A percentile compares a stretch with the other conserved stretches of the same genome.
These are phyloP conservation scores for Mormyrus lacerda DNA, from an alignment of 2,113 vertebrate genomes.

Conservation along the genomic window DNA sequence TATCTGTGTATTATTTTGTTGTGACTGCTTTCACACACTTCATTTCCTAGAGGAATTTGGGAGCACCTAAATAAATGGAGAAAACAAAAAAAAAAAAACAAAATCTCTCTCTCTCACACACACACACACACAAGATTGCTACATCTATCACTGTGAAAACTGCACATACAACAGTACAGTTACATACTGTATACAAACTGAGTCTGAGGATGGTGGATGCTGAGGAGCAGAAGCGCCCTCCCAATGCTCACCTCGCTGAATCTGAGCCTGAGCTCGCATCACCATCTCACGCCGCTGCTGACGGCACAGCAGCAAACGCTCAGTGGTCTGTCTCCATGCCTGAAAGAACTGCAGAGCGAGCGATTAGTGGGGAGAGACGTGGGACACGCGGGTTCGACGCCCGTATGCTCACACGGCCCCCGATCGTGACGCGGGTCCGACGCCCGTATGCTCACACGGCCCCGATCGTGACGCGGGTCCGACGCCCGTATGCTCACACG, in stretches of 20 bases:
- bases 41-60: neutral
- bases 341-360: slow-evolving; percentile 46
- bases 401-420: neutral
- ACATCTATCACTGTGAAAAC: too few species aligned
- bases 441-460: too few species aligned
- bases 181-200: neutral
- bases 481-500: too few species aligned
- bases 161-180: neutral
- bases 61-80: neutral
- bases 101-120: too few species aligned
- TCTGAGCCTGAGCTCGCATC: slow-evolving; percentile 43
- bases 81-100: too few species aligned
- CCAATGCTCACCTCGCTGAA: slow-evolving; percentile 56
- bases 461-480: too few species aligned
- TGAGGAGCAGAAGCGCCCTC: neutral
- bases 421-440: neutral
- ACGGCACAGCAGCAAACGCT: slow-evolving; percentile 27
- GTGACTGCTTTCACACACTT: too few species aligned
- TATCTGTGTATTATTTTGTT: neutral
- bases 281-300: slow-evolving; percentile 55
- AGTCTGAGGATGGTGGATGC: neutral
- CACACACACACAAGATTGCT: neutral
- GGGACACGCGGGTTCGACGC: neutral
- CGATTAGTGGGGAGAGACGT: neutral
- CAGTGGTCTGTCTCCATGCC: slow-evolving; percentile 59